These are phyloP conservation scores for Cerastis rubricosa DNA, from an alignment of 2,888 invertebrate species.

Conservation along the genomic window DNA sequence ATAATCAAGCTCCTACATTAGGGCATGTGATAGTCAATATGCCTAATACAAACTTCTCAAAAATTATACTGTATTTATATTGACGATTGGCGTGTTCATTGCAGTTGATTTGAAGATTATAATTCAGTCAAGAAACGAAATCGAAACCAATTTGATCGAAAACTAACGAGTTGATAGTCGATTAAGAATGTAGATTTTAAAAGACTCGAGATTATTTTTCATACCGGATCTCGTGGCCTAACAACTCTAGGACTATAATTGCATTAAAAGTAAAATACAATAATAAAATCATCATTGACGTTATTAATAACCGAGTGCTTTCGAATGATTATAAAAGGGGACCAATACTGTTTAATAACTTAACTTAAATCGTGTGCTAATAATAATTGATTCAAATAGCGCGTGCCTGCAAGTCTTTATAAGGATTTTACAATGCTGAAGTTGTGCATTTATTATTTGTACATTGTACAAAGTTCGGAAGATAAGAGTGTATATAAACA, in stretches of 20 bases:
- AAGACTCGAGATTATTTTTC: slow-evolving; percentile 52
- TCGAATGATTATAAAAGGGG: slow-evolving; percentile 80
- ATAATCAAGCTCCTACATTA: slow-evolving; percentile 17
- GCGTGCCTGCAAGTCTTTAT: slow-evolving; percentile 80
- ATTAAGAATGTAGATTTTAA: slow-evolving; percentile 35
- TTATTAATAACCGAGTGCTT: slow-evolving; percentile 70
- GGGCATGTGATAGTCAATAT: slow-evolving; percentile 52
- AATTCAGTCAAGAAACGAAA: slow-evolving; percentile 52
- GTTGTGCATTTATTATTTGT: slow-evolving; percentile 91
- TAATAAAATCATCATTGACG: slow-evolving; percentile 47
- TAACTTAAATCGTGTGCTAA: slow-evolving; percentile 74
- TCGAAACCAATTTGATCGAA: slow-evolving; percentile 38
- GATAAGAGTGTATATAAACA: slow-evolving; percentile 86
- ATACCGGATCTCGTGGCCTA: slow-evolving; percentile 56
- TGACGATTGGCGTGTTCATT: slow-evolving; percentile 66
- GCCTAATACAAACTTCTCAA: slow-evolving; percentile 36
- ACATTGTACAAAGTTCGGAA: slow-evolving; percentile 87
- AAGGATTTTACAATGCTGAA: slow-evolving; percentile 88
- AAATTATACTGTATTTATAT: slow-evolving; percentile 22
- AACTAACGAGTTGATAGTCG: slow-evolving; percentile 57
- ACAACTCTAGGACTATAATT: slow-evolving; percentile 50
- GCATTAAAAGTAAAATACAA: slow-evolving; percentile 46
- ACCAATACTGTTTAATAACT: slow-evolving; percentile 80
- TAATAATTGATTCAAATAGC: slow-evolving; percentile 72
- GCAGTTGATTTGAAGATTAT: slow-evolving; percentile 82